These are phyloP conservation scores for Tridacna crocea DNA, from an alignment of 2,888 invertebrate species.

Conservation along the genomic window DNA sequence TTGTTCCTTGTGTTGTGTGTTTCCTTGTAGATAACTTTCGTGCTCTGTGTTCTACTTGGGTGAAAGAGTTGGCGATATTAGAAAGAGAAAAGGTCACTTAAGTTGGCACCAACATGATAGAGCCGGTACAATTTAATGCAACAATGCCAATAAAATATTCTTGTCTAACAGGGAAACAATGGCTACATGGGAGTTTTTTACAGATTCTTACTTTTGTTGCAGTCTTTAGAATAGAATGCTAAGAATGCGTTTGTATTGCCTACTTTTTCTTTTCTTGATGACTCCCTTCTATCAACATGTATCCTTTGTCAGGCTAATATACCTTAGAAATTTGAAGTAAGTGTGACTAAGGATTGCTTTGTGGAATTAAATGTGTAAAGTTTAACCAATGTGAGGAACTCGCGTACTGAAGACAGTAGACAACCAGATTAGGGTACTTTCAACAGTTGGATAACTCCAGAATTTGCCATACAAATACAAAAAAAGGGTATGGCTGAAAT, in stretches of 20 bases:
- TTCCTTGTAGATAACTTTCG: conserved; percentile 8
- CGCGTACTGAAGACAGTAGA: too few relatives aligned
- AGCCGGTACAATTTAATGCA: conserved; percentile 20
- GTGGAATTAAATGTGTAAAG: too few relatives aligned
- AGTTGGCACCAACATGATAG: not conserved
- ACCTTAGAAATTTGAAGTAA: too few relatives aligned
- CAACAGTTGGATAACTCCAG: too few relatives aligned
- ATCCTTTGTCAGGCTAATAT: too few relatives aligned
- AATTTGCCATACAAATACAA: too few relatives aligned
- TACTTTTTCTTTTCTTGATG: not conserved
- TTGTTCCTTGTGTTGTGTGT: not conserved
- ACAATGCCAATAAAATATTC: not conserved
- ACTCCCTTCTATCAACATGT: too few relatives aligned
- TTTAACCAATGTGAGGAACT: too few relatives aligned
- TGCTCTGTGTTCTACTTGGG: conserved; percentile 5
- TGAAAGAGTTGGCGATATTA: not conserved
- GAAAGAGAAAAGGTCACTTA: conserved; percentile 5
- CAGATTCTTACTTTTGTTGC: not conserved
- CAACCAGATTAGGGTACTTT: too few relatives aligned
- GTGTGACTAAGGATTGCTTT: too few relatives aligned
- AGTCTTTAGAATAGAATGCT: not conserved
- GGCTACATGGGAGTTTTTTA: not conserved
- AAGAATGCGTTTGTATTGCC: not conserved
- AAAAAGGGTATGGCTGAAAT: too few relatives aligned
- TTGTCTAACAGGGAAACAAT: not conserved